Conservation (phyloP, 2,888 invertebrate genomes). For the Tinea trinotella region DNA sequence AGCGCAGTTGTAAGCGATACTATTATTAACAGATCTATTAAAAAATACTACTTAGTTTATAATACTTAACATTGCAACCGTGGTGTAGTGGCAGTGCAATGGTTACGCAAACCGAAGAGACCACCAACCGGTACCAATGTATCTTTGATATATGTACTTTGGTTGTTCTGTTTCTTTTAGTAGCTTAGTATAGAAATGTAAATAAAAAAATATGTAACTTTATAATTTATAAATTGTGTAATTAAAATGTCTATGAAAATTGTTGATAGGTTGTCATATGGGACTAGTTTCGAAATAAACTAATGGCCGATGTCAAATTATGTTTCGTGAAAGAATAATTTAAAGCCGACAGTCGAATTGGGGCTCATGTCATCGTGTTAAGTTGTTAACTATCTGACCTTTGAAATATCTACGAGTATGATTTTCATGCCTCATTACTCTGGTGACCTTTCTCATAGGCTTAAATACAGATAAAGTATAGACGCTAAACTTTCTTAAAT, state of each 20-base stretch:
- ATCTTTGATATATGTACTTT: too few species aligned
- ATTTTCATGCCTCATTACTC: slow-evolving; percentile 9
- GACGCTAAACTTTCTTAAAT: neutral
- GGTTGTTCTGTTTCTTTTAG: too few species aligned
- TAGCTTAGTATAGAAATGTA: too few species aligned
- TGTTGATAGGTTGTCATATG: neutral
- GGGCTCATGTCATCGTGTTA: neutral
- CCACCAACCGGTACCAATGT: too few species aligned
- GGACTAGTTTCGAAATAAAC: neutral
- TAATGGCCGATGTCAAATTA: neutral
- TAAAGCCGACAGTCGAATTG: neutral
- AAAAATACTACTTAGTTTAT: too few species aligned
- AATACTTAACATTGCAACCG: too few species aligned
- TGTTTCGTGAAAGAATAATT: neutral
- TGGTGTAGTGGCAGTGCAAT: too few species aligned
- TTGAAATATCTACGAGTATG: neutral
- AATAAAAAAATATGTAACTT: too few species aligned
- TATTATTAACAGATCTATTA: too few species aligned
- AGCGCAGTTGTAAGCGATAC: too few species aligned
- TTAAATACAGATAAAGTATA: neutral
- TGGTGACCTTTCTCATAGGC: neutral
- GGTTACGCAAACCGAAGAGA: too few species aligned
- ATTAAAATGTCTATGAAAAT: neutral
- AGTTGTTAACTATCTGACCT: neutral
- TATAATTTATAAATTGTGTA: too few species aligned